phyloP scores from a whole-genome alignment of 1,140 invertebrate genomes.

The Globodera ellingtonae region DNA sequence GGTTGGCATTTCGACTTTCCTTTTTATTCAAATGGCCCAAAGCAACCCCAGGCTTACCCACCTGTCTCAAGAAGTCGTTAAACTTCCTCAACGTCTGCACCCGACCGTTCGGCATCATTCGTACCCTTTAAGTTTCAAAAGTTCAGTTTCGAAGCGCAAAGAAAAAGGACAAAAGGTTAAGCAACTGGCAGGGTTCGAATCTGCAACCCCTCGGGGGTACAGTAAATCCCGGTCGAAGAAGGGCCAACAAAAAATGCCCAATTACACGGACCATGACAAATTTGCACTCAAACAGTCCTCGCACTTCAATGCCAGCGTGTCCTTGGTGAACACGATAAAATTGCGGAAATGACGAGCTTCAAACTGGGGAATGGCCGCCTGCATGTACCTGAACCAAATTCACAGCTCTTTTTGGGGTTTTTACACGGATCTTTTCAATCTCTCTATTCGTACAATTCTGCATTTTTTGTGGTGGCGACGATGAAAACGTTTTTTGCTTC shows the following conservation, averaged over 20 bases:
- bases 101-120: conserved; percentile 36
- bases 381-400: conserved; percentile 28
- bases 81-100: conserved; percentile 30
- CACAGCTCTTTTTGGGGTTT: background rate
- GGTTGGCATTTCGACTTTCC: conserved; percentile 3
- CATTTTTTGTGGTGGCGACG: conserved; percentile 32
- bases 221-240: background rate
- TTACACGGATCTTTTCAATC: background rate
- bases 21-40: background rate
- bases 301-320: conserved; percentile 57
- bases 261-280: conserved; percentile 39
- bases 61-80: conserved; percentile 40
- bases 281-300: conserved; percentile 51
- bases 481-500: conserved; percentile 37
- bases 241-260: background rate
- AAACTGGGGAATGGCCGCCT: conserved; percentile 25
- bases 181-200: no score
- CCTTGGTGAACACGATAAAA: conserved; percentile 50
- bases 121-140: conserved; percentile 26
- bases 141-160: no score
- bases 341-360: conserved; percentile 30
- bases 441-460: conserved; percentile 22
- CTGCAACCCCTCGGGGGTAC: no score
- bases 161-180: background rate
- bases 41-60: no score